phyloP scores from a whole-genome alignment of 2,797 vertebrate species.

The Carduelis carduelis region DNA sequence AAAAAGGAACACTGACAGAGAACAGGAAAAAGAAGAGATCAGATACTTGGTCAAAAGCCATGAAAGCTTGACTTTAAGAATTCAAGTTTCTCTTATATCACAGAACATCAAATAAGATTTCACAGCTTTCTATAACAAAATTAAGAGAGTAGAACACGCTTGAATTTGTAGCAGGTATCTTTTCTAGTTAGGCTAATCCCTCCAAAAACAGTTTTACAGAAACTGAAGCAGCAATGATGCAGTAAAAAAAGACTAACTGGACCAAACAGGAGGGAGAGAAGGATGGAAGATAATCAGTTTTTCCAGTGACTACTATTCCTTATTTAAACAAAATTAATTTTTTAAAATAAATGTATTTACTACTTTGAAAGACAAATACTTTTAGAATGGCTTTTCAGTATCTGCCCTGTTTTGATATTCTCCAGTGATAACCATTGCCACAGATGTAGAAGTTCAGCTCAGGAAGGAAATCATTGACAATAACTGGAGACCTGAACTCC shows the following conservation, averaged over 20 bases:
- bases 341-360: background rate
- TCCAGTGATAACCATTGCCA: background rate
- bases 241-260: background rate
- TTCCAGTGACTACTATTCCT: background rate
- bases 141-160: background rate
- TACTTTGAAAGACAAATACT: background rate
- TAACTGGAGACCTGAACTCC: background rate
- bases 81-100: background rate
- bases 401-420: background rate
- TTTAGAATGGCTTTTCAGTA: background rate
- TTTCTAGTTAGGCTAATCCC: background rate
- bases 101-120: background rate
- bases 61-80: background rate
- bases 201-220: background rate
- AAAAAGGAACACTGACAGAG: background rate
- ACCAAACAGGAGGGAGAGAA: background rate
- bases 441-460: background rate
- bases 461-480: background rate
- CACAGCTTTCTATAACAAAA: background rate
- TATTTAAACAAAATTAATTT: background rate
- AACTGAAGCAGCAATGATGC: background rate
- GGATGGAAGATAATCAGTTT: background rate
- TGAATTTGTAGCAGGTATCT: background rate
- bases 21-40: background rate
- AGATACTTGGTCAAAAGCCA: background rate